Evolutionary conservation across 2,797 vertebrate species (phyloP).

Genomic region (Enteromius treurensis): DNA sequence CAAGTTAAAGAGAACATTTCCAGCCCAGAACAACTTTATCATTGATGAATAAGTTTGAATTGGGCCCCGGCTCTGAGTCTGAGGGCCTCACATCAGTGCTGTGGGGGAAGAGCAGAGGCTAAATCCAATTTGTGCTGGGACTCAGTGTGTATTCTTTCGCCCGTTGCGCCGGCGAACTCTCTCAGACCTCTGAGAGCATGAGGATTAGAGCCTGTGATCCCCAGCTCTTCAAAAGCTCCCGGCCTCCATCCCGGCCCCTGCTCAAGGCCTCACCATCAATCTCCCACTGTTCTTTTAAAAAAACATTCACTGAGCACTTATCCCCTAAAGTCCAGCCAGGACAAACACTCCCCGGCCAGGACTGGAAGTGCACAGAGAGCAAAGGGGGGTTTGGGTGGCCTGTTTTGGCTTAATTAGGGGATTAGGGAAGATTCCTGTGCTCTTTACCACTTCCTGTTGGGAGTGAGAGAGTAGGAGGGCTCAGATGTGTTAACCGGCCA

Average conservation of each 20-base stretch:
- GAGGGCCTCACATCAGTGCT: slow-evolving; percentile 33
- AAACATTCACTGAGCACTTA: slow-evolving; percentile 73
- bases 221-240: slow-evolving; percentile 75
- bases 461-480: slow-evolving; percentile 59
- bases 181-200: slow-evolving; percentile 73
- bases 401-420: slow-evolving; percentile 77
- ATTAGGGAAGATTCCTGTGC: slow-evolving; percentile 70
- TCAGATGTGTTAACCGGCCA: slow-evolving; percentile 71
- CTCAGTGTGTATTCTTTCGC: slow-evolving; percentile 72
- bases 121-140: slow-evolving; percentile 75
- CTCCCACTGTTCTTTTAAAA: slow-evolving; percentile 68
- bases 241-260: slow-evolving; percentile 54
- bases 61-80: not conserved
- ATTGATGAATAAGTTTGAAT: too few species aligned
- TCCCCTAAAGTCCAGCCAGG: slow-evolving; percentile 75
- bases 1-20: not conserved
- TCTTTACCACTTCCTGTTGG: slow-evolving; percentile 66
- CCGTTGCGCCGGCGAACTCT: slow-evolving; percentile 76
- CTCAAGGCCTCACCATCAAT: slow-evolving; percentile 74
- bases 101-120: slow-evolving; percentile 33
- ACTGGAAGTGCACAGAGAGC: slow-evolving; percentile 76
- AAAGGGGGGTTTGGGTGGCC: slow-evolving; percentile 74
- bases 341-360: slow-evolving; percentile 76
- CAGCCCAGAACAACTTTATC: not conserved
- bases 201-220: slow-evolving; percentile 81